Evolutionary conservation across 2,888 invertebrate species (phyloP).

Genomic region (Leptinotarsa haldemani): DNA sequence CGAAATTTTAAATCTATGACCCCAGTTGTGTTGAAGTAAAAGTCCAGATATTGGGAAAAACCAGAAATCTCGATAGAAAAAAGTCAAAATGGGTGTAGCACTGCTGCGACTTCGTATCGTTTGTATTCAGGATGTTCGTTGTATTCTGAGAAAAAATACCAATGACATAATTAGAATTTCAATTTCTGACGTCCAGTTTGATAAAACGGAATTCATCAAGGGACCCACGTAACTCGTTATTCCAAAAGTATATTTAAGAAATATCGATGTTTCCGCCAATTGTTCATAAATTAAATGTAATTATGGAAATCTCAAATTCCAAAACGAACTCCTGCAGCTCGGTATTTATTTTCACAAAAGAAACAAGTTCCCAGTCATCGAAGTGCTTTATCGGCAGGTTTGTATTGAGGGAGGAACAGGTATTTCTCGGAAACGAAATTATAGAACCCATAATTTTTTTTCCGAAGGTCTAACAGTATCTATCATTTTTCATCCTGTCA

Average conservation of each 20-base stretch:
- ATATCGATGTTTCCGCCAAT: slow-evolving; percentile 11
- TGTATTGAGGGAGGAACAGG: slow-evolving; percentile 36
- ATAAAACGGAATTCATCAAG: background rate
- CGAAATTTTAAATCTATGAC: no score
- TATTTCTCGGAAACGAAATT: slow-evolving; percentile 38
- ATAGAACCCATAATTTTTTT: slow-evolving; percentile 32
- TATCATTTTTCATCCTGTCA: slow-evolving; percentile 41
- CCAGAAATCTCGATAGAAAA: no score
- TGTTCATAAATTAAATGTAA: slow-evolving; percentile 7
- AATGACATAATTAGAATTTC: no score
- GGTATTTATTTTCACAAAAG: slow-evolving; percentile 16
- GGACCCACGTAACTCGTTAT: background rate
- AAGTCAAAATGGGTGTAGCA: no score
- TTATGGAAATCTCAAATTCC: slow-evolving; percentile 18
- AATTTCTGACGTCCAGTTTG: no score
- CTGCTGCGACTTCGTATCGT: no score
- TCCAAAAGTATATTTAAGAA: background rate
- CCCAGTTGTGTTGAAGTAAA: no score
- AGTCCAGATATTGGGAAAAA: no score
- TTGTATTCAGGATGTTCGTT: no score
- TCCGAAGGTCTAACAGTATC: slow-evolving; percentile 23
- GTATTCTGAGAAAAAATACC: no score
- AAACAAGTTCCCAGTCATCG: slow-evolving; percentile 25
- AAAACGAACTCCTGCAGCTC: slow-evolving; percentile 18
- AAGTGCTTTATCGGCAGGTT: slow-evolving; percentile 18